A percentile compares a stretch with the other conserved stretches of the same genome.
Evolutionary conservation across 30 jellyfish, hydroid and myxozoan species (phyloP).

Genomic region (Hydractinia echinata): DNA sequence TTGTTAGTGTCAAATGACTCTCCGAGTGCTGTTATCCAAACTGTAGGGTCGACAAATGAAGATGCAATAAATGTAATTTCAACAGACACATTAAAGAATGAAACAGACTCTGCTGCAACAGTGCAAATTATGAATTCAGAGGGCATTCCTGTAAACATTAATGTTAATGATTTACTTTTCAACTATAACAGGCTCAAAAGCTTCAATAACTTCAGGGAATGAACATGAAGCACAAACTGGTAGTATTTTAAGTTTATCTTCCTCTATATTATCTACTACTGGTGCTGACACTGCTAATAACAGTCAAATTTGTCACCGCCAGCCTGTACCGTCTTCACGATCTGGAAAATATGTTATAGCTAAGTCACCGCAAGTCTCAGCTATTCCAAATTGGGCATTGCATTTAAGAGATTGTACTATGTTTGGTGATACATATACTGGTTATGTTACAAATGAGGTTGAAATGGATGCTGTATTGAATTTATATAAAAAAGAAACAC

Average conservation of each 20-base stretch:
- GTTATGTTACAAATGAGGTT: constrained; percentile 72
- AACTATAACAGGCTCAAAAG: constrained; percentile 14
- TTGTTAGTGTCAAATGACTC: constrained; percentile 13
- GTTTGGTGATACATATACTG: constrained; percentile 71
- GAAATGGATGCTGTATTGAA: constrained; percentile 88
- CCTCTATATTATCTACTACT: constrained; percentile 29
- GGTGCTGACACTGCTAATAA: background rate
- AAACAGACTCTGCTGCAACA: constrained; percentile 20
- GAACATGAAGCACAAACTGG: background rate
- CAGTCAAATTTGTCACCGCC: background rate
- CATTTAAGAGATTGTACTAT: constrained; percentile 47
- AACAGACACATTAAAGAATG: background rate
- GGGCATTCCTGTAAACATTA: constrained; percentile 34
- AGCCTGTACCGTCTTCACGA: no score
- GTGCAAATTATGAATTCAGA: constrained; percentile 30
- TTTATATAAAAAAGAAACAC: constrained; percentile 83
- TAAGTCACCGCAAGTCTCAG: background rate
- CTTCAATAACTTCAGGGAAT: background rate
- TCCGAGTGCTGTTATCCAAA: background rate
- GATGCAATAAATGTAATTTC: constrained; percentile 12
- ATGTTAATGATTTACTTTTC: constrained; percentile 33
- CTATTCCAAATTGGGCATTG: constrained; percentile 67
- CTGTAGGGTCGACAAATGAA: background rate
- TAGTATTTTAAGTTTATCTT: constrained; percentile 18
- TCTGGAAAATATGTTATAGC: background rate